Conservation (phyloP, 2,888 invertebrate species). For the Sphinx pinastri region DNA sequence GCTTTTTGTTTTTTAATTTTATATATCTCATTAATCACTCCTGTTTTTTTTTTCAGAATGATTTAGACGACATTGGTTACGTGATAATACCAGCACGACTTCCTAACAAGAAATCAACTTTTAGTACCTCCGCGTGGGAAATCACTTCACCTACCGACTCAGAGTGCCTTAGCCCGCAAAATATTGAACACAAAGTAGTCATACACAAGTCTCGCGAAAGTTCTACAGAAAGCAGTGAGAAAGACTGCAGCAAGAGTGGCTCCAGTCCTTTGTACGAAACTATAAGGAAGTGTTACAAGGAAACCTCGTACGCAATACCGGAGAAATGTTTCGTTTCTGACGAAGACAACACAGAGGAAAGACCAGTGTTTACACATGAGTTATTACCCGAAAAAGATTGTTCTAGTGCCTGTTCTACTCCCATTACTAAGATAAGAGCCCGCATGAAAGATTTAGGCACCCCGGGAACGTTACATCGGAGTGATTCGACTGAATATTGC, state of each 20-base stretch:
- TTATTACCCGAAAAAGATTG: slow-evolving; percentile 60
- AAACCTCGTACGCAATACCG: slow-evolving; percentile 44
- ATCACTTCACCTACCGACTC: slow-evolving; percentile 68
- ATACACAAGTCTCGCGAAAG: slow-evolving; percentile 56
- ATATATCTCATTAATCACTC: background rate
- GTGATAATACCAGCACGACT: slow-evolving; percentile 69
- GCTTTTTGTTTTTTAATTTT: slow-evolving; percentile 47
- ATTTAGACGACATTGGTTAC: slow-evolving; percentile 70
- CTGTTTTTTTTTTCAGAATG: slow-evolving; percentile 25
- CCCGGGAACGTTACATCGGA: slow-evolving; percentile 68
- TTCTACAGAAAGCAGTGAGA: slow-evolving; percentile 64
- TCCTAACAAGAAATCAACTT: slow-evolving; percentile 57
- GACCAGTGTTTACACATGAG: slow-evolving; percentile 51
- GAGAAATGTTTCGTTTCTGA: slow-evolving; percentile 62
- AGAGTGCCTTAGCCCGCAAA: slow-evolving; percentile 61
- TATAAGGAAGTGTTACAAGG: slow-evolving; percentile 50
- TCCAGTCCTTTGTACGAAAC: slow-evolving; percentile 65
- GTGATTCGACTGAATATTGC: slow-evolving; percentile 80
- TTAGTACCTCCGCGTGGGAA: slow-evolving; percentile 65
- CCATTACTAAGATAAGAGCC: slow-evolving; percentile 65
- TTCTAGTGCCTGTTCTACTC: slow-evolving; percentile 74
- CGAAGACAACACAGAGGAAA: slow-evolving; percentile 47
- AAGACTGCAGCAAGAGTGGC: slow-evolving; percentile 58
- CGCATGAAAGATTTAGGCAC: slow-evolving; percentile 67
- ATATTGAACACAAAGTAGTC: slow-evolving; percentile 59